Conservation (phyloP, 2,797 vertebrate genomes). For the Acipenser ruthenus region DNA sequence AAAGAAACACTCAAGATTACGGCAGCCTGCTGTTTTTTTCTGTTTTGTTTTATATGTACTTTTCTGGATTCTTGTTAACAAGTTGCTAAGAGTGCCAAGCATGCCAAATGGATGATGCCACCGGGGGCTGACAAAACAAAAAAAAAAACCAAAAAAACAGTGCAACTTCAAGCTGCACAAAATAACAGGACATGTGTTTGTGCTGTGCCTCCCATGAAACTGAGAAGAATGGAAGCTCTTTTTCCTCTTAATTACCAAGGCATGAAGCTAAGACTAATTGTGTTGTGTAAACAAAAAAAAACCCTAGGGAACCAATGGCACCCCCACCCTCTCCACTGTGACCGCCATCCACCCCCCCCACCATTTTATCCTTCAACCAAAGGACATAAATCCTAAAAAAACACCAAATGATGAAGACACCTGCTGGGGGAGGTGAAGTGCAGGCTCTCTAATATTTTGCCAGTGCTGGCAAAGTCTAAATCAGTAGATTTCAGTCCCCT, state of each 20-base stretch:
- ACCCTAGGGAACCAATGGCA: too few species aligned
- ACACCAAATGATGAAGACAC: neutral
- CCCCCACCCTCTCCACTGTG: too few species aligned
- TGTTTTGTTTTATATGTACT: conserved; percentile 9
- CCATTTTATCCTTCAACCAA: too few species aligned
- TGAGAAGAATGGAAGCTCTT: neutral
- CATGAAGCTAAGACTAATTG: too few species aligned
- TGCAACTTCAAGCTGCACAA: conserved; percentile 4
- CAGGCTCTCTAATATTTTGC: neutral
- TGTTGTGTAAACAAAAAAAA: too few species aligned
- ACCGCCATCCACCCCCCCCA: too few species aligned
- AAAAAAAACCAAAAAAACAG: neutral
- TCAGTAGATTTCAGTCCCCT: neutral
- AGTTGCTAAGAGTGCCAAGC: conserved; percentile 14
- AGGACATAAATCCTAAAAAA: too few species aligned
- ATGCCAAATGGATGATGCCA: conserved; percentile 32
- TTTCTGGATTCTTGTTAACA: conserved; percentile 13
- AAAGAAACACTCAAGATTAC: neutral
- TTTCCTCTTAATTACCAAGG: conserved; percentile 4
- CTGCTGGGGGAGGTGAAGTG: neutral
- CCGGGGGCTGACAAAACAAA: conserved; percentile 17
- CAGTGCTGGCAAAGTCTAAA: neutral
- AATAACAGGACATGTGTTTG: neutral
- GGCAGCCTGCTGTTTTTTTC: neutral
- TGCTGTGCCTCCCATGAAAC: neutral